phyloP scores from a whole-genome alignment of 2,113 vertebrate species.

The Plestiodon gilberti region DNA sequence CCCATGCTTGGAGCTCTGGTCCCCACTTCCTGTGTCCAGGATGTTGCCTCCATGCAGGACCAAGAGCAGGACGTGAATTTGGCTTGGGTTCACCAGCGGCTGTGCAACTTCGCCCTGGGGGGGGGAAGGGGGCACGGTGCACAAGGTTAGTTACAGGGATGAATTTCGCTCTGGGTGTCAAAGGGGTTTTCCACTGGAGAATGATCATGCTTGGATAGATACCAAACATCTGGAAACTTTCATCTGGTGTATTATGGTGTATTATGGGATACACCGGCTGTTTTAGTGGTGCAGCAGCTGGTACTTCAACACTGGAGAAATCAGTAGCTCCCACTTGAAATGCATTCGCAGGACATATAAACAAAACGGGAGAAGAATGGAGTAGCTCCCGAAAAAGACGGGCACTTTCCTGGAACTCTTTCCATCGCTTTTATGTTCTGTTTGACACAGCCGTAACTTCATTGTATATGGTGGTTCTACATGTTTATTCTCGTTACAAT shows the following conservation, averaged over 20 bases:
- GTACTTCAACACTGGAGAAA: background rate
- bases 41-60: conserved; percentile 96
- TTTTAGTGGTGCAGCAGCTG: background rate
- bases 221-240: background rate
- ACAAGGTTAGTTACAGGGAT: background rate
- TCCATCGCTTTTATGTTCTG: background rate
- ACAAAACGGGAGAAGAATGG: too few species aligned
- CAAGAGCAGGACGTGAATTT: conserved; percentile 92
- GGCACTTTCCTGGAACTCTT: background rate
- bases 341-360: too few species aligned
- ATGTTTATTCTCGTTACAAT: background rate
- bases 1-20: conserved; percentile 94
- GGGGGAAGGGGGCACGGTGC: background rate
- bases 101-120: conserved; percentile 84
- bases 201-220: background rate
- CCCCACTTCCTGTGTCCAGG: conserved; percentile 93
- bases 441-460: background rate
- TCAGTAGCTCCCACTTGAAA: too few species aligned
- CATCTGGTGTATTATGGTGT: background rate
- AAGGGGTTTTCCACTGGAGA: background rate
- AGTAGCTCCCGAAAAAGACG: background rate
- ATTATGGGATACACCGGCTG: background rate
- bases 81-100: conserved; percentile 84
- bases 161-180: background rate
- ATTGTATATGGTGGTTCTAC: background rate